Percentiles rank a stretch among this genome's conserved stretches.
These are phyloP conservation scores for Bombus soroeensis DNA, from an alignment of 1,140 invertebrate genomes.

Conservation along the genomic window DNA sequence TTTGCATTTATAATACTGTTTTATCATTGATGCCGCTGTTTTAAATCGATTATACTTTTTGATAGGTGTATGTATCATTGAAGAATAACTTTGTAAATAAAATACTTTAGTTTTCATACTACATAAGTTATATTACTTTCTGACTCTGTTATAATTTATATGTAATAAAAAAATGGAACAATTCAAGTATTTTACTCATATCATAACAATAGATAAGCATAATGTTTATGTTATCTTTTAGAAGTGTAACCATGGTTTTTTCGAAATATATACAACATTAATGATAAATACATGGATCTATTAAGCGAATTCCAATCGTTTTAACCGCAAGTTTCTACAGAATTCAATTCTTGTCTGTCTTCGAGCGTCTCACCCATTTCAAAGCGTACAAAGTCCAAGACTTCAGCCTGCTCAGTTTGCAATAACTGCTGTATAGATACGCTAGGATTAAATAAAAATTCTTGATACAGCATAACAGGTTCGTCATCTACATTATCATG, in stretches of 20 bases:
- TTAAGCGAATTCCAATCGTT: background rate
- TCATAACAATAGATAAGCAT: background rate
- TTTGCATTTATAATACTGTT: background rate
- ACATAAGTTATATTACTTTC: background rate
- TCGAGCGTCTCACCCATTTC: conserved; percentile 89
- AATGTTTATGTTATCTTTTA: background rate
- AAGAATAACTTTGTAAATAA: conserved; percentile 1
- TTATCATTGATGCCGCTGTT: background rate
- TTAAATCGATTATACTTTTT: conserved; percentile 23
- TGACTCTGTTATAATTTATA: background rate
- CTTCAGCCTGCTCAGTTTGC: conserved; percentile 85
- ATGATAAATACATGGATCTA: conserved; percentile 10
- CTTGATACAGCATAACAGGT: conserved; percentile 91
- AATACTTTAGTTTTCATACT: background rate
- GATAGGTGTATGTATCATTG: background rate
- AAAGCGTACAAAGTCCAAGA: conserved; percentile 93
- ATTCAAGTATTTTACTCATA: background rate
- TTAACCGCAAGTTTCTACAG: conserved; percentile 86
- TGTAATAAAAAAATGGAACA: background rate
- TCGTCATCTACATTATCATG: conserved; percentile 87
- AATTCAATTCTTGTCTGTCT: conserved; percentile 83
- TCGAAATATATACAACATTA: background rate
- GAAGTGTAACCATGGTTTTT: background rate
- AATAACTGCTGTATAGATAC: conserved; percentile 90
- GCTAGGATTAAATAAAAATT: conserved; percentile 91